A percentile compares a stretch with the other conserved stretches of the same genome.
Conservation (phyloP, 2,113 vertebrate genomes). For the Callipepla californica region DNA sequence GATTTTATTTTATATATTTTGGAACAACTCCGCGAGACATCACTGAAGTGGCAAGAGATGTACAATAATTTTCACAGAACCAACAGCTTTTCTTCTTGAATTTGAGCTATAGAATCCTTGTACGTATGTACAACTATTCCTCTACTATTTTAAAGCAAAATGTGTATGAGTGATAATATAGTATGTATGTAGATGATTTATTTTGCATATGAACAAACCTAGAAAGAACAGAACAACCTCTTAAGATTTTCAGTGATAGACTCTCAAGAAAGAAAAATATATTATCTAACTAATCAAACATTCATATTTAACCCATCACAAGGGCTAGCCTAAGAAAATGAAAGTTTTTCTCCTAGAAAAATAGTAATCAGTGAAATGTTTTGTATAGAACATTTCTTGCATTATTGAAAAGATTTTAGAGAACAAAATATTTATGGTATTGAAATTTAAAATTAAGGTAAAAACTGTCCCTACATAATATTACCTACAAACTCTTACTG, state of each 20-base stretch:
- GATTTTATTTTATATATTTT: neutral
- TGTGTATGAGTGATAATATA: conserved; percentile 9
- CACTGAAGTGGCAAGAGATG: neutral
- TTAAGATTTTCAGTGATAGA: neutral
- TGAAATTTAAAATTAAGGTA: neutral
- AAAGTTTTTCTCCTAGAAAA: neutral
- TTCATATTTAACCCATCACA: neutral
- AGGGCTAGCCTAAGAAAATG: neutral
- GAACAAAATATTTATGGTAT: neutral
- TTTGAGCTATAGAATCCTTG: neutral
- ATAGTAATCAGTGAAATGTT: neutral
- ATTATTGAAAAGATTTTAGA: neutral
- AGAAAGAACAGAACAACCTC: conserved; percentile 29
- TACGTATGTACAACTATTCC: neutral
- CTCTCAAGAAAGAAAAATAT: neutral
- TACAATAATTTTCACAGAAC: conserved; percentile 10
- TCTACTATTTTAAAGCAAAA: neutral
- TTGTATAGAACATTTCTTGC: neutral
- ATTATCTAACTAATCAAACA: conserved; percentile 5
- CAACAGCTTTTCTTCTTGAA: neutral
- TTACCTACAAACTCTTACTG: neutral
- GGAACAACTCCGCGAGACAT: neutral
- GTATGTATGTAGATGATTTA: conserved; percentile 19
- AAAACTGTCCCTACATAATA: neutral
- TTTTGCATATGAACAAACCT: conserved; percentile 34